Conservation (phyloP, 2,797 vertebrate genomes). For the Gymnothorax reevesii region DNA sequence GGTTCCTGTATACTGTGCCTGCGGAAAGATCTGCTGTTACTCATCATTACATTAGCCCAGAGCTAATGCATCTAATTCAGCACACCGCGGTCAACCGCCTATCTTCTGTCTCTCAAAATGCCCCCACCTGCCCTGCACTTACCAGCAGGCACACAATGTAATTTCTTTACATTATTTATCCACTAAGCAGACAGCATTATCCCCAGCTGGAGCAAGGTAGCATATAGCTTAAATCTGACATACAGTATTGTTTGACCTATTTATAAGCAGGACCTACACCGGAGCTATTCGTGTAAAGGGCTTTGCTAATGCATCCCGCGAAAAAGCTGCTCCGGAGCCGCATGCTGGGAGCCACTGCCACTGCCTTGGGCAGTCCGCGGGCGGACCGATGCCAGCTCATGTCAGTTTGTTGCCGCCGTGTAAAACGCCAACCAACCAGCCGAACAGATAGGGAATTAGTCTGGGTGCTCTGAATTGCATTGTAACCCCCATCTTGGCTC, state of each 20-base stretch:
- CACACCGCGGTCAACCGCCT: not conserved
- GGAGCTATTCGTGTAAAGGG: not conserved
- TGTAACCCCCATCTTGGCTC: not conserved
- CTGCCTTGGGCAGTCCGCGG: not conserved
- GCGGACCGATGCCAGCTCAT: not conserved
- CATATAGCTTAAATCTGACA: not conserved
- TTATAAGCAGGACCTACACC: not conserved
- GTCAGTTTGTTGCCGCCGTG: not conserved
- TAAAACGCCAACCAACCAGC: not conserved
- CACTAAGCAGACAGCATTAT: not conserved
- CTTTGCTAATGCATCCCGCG: not conserved
- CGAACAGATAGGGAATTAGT: not conserved
- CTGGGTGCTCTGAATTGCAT: not conserved
- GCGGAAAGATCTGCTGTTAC: not conserved
- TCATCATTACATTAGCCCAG: slow-evolving; percentile 17
- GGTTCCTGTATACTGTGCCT: not conserved
- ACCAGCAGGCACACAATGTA: slow-evolving; percentile 4
- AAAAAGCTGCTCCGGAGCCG: not conserved
- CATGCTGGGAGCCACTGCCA: not conserved
- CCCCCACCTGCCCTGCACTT: slow-evolving; percentile 22
- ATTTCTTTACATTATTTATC: slow-evolving; percentile 16
- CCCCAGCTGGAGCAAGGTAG: not conserved
- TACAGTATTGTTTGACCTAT: not conserved
- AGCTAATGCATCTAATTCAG: slow-evolving; percentile 12
- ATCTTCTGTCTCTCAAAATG: not conserved